Evolutionary conservation across 2,888 invertebrate species (phyloP), one percentile per base, ranked within the genome.

Genomic region (Anthophora plumipes): DNA sequence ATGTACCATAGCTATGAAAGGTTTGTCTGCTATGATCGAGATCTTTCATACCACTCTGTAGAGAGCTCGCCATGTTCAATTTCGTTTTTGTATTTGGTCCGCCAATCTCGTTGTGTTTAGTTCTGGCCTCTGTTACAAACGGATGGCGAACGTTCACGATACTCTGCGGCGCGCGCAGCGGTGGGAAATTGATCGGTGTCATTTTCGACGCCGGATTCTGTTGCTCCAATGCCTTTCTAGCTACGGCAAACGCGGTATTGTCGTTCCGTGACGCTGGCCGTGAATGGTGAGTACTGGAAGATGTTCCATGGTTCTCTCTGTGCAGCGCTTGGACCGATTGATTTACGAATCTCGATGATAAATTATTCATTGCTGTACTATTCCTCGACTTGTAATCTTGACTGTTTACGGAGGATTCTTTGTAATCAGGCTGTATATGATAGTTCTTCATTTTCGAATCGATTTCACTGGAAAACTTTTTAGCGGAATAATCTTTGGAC

Each of bases 81-180:
- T 90, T 91, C 12, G 85, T 63, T 68, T 90, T 91, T 17, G 55
- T 60, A 46, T 52, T 85, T 7, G 79, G n/a, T 9, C 78, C 76
- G 8, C 75, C 75, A 17, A 78, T 72, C 14, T 86, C 85, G 70
- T 78, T 86, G 59, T 90, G 88, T 52, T 91, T 92, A 14, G 85
- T 88, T 59, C 91, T 85, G 6, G 91, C 84, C 46, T 92, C 91
- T 6, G 91, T 90, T 5, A 91, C 88, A 41, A 92, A 88, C 0
- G 91, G 90, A 69, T 91, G 90, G 1, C 89, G 89, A 31, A 90
- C 89, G 64, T 92, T 91, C 8, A 91, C 90, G 50, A 92, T 90
- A 25, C 90, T 91, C 66, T 91, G 92, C 0, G 91, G 90, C 0
- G 91, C 89, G 8, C 91, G 84, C 5, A 91, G 48, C 0, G 91